Evolutionary conservation across 2,797 vertebrate genomes (phyloP).

Genomic region (Neosalanx taihuensis): DNA sequence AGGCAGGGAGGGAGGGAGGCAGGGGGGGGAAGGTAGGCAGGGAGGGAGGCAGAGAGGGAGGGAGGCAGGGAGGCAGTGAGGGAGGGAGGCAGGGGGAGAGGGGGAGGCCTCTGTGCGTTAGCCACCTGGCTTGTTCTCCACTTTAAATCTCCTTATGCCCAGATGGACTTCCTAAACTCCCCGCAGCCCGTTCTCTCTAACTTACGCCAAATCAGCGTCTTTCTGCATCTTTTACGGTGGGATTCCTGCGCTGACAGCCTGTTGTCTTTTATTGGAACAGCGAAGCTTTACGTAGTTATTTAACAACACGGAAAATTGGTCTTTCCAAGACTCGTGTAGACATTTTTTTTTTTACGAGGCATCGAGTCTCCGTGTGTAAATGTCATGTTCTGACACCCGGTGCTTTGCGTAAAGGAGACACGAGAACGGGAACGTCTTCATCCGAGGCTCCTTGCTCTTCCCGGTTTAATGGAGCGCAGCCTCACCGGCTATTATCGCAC

Average conservation of each 20-base stretch:
- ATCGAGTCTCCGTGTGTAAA: constrained; percentile 36
- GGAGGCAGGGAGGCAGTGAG: too few species aligned
- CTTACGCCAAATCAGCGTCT: constrained; percentile 48
- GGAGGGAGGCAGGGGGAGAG: too few species aligned
- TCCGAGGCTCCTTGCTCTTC: constrained; percentile 22
- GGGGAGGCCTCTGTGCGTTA: constrained; percentile 35
- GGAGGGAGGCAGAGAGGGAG: constrained; percentile 20
- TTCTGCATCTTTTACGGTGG: constrained; percentile 35
- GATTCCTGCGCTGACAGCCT: constrained; percentile 31
- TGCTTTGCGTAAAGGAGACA: constrained; percentile 31
- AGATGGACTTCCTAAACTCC: constrained; percentile 41
- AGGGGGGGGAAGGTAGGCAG: too few species aligned
- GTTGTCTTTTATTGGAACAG: constrained; percentile 29
- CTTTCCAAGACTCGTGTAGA: constrained; percentile 13
- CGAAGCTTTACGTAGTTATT: constrained; percentile 41
- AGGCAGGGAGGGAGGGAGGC: too few species aligned
- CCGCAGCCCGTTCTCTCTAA: constrained; percentile 40
- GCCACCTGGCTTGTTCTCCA: constrained; percentile 38
- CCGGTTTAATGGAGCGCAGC: constrained; percentile 36
- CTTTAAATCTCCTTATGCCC: constrained; percentile 50
- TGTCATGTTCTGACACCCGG: constrained; percentile 30
- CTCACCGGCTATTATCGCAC: constrained; percentile 54
- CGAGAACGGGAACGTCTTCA: constrained; percentile 23
- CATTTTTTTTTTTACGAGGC: constrained; percentile 35
- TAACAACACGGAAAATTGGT: constrained; percentile 33